phyloP scores from a whole-genome alignment of 1,140 invertebrate genomes.

The Ceratosolen fusciceps region DNA sequence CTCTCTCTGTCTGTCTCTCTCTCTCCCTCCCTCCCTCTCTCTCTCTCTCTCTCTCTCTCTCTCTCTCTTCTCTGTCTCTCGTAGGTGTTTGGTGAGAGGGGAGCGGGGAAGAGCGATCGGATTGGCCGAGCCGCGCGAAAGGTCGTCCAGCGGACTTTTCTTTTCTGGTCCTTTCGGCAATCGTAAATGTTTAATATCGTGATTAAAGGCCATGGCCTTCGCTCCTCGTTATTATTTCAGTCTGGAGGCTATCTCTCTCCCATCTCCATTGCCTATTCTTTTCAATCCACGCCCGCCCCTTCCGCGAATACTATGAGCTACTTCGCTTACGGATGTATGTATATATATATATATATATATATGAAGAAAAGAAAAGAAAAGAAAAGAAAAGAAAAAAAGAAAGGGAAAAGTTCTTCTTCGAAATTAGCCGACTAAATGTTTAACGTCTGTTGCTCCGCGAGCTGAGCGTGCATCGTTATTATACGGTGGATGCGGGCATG shows the following conservation, averaged over 20 bases:
- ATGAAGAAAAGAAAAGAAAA: background rate
- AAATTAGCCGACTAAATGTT: slow-evolving; percentile 71
- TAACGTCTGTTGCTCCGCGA: slow-evolving; percentile 57
- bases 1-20: no score
- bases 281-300: slow-evolving; percentile 63
- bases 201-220: slow-evolving; percentile 68
- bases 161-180: slow-evolving; percentile 56
- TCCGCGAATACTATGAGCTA: slow-evolving; percentile 32
- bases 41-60: no score
- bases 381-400: background rate
- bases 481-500: slow-evolving; percentile 44
- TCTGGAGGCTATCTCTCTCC: slow-evolving; percentile 68
- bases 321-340: slow-evolving; percentile 27
- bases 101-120: background rate
- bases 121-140: slow-evolving; percentile 51
- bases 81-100: background rate
- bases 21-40: no score
- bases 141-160: slow-evolving; percentile 48
- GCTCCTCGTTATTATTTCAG: slow-evolving; percentile 71
- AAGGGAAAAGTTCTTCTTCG: slow-evolving; percentile 63
- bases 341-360: no score
- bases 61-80: no score
- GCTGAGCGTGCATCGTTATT: background rate
- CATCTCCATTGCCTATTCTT: slow-evolving; percentile 60
- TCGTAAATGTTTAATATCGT: slow-evolving; percentile 73